Base-by-base conservation (phyloP, 2,797 vertebrate species). In the Pterois miles region DNA sequence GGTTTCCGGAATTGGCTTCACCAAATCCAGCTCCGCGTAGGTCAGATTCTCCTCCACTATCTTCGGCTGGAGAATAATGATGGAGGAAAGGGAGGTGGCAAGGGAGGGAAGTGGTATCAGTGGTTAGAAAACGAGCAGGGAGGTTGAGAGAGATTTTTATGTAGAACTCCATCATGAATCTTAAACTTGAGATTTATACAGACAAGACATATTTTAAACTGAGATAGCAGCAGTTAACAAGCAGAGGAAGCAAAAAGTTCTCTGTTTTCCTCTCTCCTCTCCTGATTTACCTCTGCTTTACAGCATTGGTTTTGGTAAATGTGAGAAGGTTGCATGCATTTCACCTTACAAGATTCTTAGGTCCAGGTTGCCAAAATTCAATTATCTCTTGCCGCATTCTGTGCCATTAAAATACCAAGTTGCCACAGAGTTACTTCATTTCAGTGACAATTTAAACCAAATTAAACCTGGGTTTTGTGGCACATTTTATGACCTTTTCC, bases 1-100 rank as follows among this genome's bases (percentile, higher is more conserved):
- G 71, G 93, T 65, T 60, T 96, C 95, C 4, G 96, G 96, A 25
- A 94, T 94, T 0, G 97, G 96, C 82, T 95, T 98, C 79, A 96
- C 95, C 86, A 99, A 94, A 88, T 99, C 98, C 93, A 99, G 92
- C 90, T 99, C 98, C 0, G 98, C 98, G 0, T 99, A 99, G 16
- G 97, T 98, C 93, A 99, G 92, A 81, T 93, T 97, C 90, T 99
- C 97, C 90, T 99, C 98, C 18, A 97, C 94, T 38, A 96, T 96
- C 90, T 91, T 95, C 0, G 96, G 96, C 96, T 96, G 83, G 3
- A 71, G 29, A 27, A 73, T n/a, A 58, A 78, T 18, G 33, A 68
- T 20, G 34, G 33, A 23, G 52, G 46, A 59, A 29, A 22, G 9
- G 31, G 48, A 58, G 43, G 58, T 9, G 23, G 36, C 8, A 23